A percentile compares a stretch with the other conserved stretches of the same genome.
Conservation (phyloP, 1,140 invertebrate genomes). For the Drosophila lacertosa region DNA sequence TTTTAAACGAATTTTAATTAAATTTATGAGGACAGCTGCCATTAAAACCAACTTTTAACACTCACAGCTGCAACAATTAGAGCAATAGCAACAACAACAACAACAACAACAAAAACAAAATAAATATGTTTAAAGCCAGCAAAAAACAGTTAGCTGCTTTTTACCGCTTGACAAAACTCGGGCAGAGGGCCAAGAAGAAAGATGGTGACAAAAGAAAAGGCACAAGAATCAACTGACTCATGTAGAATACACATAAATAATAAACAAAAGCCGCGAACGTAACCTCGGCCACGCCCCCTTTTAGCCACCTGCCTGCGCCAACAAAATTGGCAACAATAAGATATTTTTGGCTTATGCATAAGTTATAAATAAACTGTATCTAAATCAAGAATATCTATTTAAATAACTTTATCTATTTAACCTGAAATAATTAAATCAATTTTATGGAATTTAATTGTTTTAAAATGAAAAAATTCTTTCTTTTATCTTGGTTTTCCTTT, state of each 20-base stretch:
- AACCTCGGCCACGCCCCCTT: background rate
- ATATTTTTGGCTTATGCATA: constrained; percentile 27
- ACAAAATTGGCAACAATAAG: constrained; percentile 48
- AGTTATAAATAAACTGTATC: constrained; percentile 34
- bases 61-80: constrained; percentile 38
- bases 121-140: constrained; percentile 18
- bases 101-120: constrained; percentile 9
- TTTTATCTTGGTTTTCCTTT: constrained; percentile 38
- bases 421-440: constrained; percentile 36
- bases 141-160: constrained; percentile 57
- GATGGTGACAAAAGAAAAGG: constrained; percentile 26
- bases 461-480: constrained; percentile 24
- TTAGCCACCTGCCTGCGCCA: constrained; percentile 55
- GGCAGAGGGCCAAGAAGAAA: constrained; percentile 42
- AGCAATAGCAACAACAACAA: constrained; percentile 28
- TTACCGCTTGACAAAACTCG: constrained; percentile 66
- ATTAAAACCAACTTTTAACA: constrained; percentile 57
- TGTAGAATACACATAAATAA: constrained; percentile 36
- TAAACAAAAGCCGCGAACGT: constrained; percentile 15
- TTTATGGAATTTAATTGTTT: background rate
- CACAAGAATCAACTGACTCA: constrained; percentile 57
- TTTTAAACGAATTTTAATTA: constrained; percentile 82
- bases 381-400: constrained; percentile 23
- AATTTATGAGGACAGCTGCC: constrained; percentile 72
- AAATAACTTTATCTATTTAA: constrained; percentile 20